These are phyloP conservation scores for Phytoseiulus persimilis DNA, from an alignment of 2,888 invertebrate species.

Conservation along the genomic window DNA sequence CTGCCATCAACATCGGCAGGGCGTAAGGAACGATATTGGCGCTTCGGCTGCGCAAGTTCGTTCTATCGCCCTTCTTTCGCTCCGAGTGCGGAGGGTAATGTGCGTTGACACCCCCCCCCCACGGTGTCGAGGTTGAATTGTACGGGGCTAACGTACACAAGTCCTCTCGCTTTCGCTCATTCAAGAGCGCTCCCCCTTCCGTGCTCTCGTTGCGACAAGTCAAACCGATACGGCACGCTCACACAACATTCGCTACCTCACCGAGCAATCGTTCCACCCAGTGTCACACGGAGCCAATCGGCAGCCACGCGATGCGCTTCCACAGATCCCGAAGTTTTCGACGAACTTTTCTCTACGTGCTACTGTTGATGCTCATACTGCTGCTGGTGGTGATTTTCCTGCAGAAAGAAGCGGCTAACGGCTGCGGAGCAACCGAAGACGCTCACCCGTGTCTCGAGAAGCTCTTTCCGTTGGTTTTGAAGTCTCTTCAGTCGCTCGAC, in stretches of 20 bases:
- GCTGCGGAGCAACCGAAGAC: slow-evolving; percentile 33
- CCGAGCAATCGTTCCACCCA: no score
- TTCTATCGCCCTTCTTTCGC: not conserved
- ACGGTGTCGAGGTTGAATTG: not conserved
- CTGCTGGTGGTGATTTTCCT: slow-evolving; percentile 10
- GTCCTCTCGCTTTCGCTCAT: not conserved
- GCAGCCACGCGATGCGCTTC: slow-evolving; percentile 9
- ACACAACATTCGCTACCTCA: not conserved
- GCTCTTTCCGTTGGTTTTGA: slow-evolving; percentile 31
- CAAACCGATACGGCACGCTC: not conserved
- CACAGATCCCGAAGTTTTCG: slow-evolving; percentile 32
- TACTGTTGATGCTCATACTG: not conserved
- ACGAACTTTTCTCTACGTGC: slow-evolving; percentile 8
- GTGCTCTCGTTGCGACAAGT: not conserved
- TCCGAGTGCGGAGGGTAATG: not conserved
- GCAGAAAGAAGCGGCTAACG: slow-evolving; percentile 28
- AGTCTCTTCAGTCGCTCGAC: slow-evolving; percentile 50
- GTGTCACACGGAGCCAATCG: not conserved
- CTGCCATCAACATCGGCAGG: no score
- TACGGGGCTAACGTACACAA: not conserved
- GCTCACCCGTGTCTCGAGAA: slow-evolving; percentile 38
- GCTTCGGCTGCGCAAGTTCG: not conserved
- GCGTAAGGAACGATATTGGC: not conserved
- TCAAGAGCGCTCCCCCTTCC: not conserved
- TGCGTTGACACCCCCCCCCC: not conserved